Evolutionary conservation across 2,888 invertebrate genomes (phyloP), one percentile per base, ranked within the genome.

Genomic region (Cephalotes varians): DNA sequence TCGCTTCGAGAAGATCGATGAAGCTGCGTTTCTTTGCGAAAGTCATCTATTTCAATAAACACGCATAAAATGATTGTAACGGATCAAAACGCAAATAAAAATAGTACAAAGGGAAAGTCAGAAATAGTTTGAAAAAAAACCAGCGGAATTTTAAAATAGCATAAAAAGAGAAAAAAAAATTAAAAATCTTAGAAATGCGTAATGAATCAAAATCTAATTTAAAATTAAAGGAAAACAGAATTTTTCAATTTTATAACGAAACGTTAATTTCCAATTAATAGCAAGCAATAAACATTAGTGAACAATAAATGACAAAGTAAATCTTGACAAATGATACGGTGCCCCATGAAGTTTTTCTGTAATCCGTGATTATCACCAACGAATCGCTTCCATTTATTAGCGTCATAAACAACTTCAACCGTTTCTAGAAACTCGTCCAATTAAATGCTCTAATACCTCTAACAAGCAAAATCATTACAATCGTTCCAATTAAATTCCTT

Each of bases 381-480:
- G 64, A 60, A 79, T 79, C 40, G 49, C 79, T 62, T 58, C 49
- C 34, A 49, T 69, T 79, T 79, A 69, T 82, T 69, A 60, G 80
- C 31, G 79, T 79, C 58, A 69, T 69, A 62, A 62, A 51, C 60
- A 51, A 62, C 40, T 47, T 6, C 40, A 37, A 58, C 51, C 51
- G 67, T 60, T 82, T 44, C 74, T 67, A 73, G 60, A 40, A 74
- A 82, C 74, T 83, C 60, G 83, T 69, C 82, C 83, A 83, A 83
- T 83, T 83, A 83, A 82, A 82, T 74, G 51, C 54, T 51, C 67
- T 74, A 82, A 83, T 67, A 58, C 83, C 82, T 67, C 71, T 82
- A 82, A 83, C 82, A 83, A 82, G 83, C 76, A 56, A 65, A 81
- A 81, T 76, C 81, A 76, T 81, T 76, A 25, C 56, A 79, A 79